Conservation (phyloP, 2,113 vertebrate genomes). For the Stictonetta naevosa region DNA sequence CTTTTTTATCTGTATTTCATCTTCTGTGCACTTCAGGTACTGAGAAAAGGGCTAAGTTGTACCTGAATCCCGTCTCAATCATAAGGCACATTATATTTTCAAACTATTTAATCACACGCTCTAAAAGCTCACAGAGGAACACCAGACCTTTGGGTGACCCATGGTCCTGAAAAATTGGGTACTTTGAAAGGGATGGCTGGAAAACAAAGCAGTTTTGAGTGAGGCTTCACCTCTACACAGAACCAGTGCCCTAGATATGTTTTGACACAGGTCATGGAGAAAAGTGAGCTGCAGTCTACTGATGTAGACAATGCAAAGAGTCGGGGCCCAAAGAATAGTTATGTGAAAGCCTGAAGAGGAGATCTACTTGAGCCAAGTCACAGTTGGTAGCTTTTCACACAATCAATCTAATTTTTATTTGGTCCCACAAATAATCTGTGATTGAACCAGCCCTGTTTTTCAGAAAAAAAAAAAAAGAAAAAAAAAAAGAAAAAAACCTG, state of each 20-base stretch:
- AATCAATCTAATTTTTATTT: not conserved
- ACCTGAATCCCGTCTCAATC: not conserved
- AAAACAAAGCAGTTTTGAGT: not conserved
- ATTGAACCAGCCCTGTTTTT: not conserved
- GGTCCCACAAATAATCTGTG: not conserved
- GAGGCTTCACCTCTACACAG: not conserved
- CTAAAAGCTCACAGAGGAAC: not conserved
- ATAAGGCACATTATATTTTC: not conserved
- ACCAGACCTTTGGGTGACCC: not conserved
- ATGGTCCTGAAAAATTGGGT: not conserved
- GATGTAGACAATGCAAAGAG: not conserved
- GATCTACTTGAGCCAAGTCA: not conserved
- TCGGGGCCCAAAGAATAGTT: not conserved
- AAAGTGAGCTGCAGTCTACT: fast-evolving
- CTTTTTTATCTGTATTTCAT: not conserved
- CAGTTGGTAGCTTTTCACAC: not conserved
- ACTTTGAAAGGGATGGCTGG: not conserved
- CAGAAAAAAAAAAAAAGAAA: not conserved
- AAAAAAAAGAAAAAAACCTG: too few relatives aligned
- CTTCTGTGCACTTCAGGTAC: not conserved
- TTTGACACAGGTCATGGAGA: not conserved
- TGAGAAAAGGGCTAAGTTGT: not conserved
- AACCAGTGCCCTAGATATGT: not conserved
- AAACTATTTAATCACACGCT: not conserved
- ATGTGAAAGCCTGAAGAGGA: not conserved